Evolutionary conservation across 2,888 invertebrate genomes (phyloP).

Genomic region (Drosophila suboccidentalis): DNA sequence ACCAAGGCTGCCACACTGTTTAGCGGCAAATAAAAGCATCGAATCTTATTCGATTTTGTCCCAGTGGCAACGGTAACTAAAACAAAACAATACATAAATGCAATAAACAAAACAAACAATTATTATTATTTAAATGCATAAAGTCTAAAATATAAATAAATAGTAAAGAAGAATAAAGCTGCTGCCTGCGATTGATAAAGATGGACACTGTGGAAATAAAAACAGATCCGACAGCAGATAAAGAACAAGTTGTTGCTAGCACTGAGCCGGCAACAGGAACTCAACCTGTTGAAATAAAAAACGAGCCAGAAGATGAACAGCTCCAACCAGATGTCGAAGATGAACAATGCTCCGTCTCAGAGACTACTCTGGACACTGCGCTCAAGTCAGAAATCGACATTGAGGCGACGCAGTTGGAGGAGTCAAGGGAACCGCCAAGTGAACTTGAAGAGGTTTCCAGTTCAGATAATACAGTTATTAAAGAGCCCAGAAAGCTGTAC

Average conservation of each 20-base stretch:
- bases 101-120: slow-evolving; percentile 10
- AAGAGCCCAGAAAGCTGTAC: slow-evolving; percentile 39
- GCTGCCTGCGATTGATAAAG: neutral
- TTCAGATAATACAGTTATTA: slow-evolving; percentile 1
- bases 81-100: no score
- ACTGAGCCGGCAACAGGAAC: neutral
- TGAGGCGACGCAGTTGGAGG: slow-evolving; percentile 16
- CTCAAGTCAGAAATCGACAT: slow-evolving; percentile 37
- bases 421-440: slow-evolving; percentile 15
- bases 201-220: slow-evolving; percentile 53
- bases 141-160: neutral
- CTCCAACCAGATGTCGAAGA: neutral
- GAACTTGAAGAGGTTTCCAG: neutral
- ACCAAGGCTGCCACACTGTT: no score
- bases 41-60: no score
- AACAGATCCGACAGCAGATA: slow-evolving; percentile 18
- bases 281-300: slow-evolving; percentile 13
- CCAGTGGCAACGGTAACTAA: no score
- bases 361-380: neutral
- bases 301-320: slow-evolving; percentile 6
- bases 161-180: neutral
- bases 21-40: no score
- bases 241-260: neutral
- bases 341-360: neutral
- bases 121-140: neutral